These are phyloP conservation scores for Epizoanthus ramosus DNA, from an alignment of 92 coral and sea anemone genomes.

Conservation along the genomic window DNA sequence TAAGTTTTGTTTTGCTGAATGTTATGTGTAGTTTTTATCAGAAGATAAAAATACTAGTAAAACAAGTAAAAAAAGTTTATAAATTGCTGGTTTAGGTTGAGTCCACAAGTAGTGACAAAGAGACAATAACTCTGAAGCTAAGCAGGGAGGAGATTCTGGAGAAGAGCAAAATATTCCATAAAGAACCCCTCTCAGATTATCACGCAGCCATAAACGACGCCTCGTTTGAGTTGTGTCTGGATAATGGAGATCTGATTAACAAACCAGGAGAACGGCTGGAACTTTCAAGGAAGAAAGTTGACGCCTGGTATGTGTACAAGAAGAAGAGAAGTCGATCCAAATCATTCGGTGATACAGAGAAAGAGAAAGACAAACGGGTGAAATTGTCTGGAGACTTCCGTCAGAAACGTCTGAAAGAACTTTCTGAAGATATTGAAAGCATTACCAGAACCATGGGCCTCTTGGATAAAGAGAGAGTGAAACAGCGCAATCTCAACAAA, in stretches of 20 bases:
- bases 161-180: slow-evolving; percentile 48
- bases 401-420: slow-evolving; percentile 34
- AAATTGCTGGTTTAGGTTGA: too few relatives aligned
- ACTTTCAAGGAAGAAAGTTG: slow-evolving; percentile 49
- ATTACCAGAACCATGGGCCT: slow-evolving; percentile 15
- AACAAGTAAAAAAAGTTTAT: too few relatives aligned
- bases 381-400: slow-evolving; percentile 35
- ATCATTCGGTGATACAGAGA: slow-evolving; percentile 35
- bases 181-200: slow-evolving; percentile 42
- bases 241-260: slow-evolving; percentile 44
- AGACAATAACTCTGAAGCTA: too few relatives aligned
- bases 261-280: slow-evolving; percentile 43
- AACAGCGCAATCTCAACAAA: slow-evolving; percentile 43
- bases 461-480: slow-evolving; percentile 46
- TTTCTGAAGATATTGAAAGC: slow-evolving; percentile 51
- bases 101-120: too few relatives aligned
- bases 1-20: too few relatives aligned
- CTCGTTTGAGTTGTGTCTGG: slow-evolving; percentile 55
- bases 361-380: slow-evolving; percentile 11
- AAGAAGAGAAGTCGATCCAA: slow-evolving; percentile 46
- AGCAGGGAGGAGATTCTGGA: slow-evolving; percentile 30
- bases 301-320: slow-evolving; percentile 49
- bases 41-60: too few relatives aligned
- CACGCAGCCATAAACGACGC: slow-evolving; percentile 49
- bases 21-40: too few relatives aligned